phyloP scores from a whole-genome alignment of 2,888 invertebrate species.

The Drosophila nigritarsus region DNA sequence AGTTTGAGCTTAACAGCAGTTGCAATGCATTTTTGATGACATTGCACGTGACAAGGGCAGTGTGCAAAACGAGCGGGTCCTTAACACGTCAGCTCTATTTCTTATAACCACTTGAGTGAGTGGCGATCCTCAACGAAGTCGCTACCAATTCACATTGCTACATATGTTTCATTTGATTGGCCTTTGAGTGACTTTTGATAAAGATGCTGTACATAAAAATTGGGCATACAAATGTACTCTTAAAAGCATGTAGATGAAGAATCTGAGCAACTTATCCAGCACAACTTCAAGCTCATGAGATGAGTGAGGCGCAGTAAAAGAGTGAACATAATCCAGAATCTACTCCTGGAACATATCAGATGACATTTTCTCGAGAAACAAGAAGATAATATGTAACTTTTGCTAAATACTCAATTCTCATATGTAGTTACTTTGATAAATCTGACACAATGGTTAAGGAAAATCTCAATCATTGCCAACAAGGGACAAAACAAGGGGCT shows the following conservation, averaged over 20 bases:
- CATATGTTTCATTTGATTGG: conserved; percentile 9
- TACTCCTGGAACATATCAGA: not conserved
- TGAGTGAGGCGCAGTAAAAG: not conserved
- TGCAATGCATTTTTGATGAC: conserved; percentile 65
- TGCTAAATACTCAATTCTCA: not conserved
- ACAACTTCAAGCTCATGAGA: not conserved
- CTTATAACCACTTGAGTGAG: conserved; percentile 58
- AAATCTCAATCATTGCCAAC: not conserved
- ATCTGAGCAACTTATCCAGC: not conserved
- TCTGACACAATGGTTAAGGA: not conserved
- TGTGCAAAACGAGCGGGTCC: conserved; percentile 34
- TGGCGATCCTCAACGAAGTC: conserved; percentile 28
- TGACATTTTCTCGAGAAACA: not conserved
- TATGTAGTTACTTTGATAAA: not conserved
- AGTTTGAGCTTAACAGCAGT: conserved; percentile 44
- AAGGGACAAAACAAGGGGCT: not conserved
- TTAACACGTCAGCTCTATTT: conserved; percentile 59
- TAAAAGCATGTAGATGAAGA: not conserved
- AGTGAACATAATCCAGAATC: not conserved
- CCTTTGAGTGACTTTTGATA: conserved; percentile 17
- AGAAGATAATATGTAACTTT: not conserved
- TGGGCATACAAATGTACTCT: not conserved
- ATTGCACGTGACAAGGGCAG: conserved; percentile 31
- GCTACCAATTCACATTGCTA: not conserved
- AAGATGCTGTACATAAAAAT: not conserved